Evolutionary conservation across 2,888 invertebrate genomes (phyloP).

Genomic region (Scrobipalpa atriplicella): DNA sequence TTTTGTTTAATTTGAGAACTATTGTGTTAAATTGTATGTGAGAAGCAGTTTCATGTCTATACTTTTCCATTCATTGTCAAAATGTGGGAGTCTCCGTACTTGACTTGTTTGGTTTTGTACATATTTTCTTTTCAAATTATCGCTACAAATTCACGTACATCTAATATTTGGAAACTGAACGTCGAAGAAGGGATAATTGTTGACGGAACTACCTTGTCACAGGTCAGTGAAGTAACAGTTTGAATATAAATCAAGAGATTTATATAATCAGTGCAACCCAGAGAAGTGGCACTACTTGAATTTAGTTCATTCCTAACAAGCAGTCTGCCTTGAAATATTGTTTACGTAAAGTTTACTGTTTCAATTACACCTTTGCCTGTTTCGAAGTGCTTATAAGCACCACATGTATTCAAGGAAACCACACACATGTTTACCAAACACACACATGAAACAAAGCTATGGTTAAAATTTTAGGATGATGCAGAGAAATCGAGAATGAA

Average conservation of each 20-base stretch:
- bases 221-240: conserved; percentile 66
- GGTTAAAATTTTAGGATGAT: conserved; percentile 62
- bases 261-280: conserved; percentile 60
- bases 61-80: conserved; percentile 59
- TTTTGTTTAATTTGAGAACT: conserved; percentile 55
- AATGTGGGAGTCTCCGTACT: conserved; percentile 82
- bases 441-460: neutral
- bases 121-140: conserved; percentile 88
- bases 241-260: conserved; percentile 47
- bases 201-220: conserved; percentile 83
- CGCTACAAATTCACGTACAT: conserved; percentile 90
- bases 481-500: conserved; percentile 66
- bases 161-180: conserved; percentile 92
- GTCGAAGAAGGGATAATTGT: conserved; percentile 89
- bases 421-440: neutral
- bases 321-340: conserved; percentile 19
- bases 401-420: neutral
- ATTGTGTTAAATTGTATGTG: conserved; percentile 43
- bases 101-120: conserved; percentile 86
- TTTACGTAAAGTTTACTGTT: neutral
- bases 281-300: neutral
- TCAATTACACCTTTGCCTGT: neutral
- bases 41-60: conserved; percentile 39
- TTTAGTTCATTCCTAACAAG: neutral
- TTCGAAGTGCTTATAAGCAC: neutral